Evolutionary conservation across 2,113 vertebrate genomes (phyloP).

Genomic region (Prunella fulvescens): DNA sequence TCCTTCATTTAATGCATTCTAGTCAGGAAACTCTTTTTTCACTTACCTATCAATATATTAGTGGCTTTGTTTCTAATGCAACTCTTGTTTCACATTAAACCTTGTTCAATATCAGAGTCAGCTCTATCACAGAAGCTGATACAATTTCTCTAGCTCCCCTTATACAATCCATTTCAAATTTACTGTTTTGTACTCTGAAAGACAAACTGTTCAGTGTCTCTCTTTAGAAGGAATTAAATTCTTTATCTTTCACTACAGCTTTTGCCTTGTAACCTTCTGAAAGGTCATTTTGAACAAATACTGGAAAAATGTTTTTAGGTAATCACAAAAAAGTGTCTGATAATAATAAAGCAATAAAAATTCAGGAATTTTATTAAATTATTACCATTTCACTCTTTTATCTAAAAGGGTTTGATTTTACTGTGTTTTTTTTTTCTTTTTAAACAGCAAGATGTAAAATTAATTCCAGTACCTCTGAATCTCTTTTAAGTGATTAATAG

Average conservation of each 20-base stretch:
- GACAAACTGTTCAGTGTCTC: neutral
- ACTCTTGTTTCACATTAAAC: slow-evolving; percentile 30
- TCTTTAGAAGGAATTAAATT: neutral
- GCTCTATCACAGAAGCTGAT: neutral
- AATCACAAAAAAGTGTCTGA: neutral
- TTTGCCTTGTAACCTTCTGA: neutral
- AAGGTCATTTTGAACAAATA: neutral
- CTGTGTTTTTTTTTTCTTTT: neutral
- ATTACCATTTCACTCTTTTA: neutral
- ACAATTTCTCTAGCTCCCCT: slow-evolving; percentile 1
- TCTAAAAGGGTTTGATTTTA: neutral
- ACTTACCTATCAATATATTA: neutral
- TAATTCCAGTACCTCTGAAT: neutral
- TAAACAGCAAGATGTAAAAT: neutral
- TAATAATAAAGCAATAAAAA: neutral
- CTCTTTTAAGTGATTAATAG: neutral
- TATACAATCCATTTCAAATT: slow-evolving; percentile 21
- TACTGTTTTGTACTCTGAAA: slow-evolving; percentile 29
- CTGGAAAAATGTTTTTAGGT: neutral
- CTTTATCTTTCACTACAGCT: neutral
- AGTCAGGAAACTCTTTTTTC: slow-evolving; percentile 16
- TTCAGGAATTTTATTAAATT: neutral
- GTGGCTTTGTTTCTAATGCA: slow-evolving; percentile 16
- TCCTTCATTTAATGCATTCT: neutral
- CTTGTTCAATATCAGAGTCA: slow-evolving; percentile 20